Conservation (phyloP, 2,797 vertebrate genomes). For the Dallia pectoralis region DNA sequence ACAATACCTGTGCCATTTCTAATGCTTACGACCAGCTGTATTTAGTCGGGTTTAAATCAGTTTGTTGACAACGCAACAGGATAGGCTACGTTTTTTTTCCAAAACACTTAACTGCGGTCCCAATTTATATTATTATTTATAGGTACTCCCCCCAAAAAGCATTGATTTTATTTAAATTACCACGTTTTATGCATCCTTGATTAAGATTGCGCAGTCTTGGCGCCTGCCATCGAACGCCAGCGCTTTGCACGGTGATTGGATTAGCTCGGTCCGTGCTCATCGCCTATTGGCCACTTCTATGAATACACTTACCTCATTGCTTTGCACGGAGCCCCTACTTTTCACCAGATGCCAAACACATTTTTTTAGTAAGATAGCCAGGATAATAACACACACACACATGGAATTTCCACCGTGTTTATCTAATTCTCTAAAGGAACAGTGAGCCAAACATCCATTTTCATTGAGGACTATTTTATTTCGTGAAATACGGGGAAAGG, state of each 20-base stretch:
- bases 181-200: constrained; percentile 55
- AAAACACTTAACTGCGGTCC: not conserved
- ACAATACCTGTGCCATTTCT: not conserved
- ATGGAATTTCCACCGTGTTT: constrained; percentile 40
- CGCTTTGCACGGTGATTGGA: constrained; percentile 61
- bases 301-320: constrained; percentile 61
- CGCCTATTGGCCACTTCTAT: constrained; percentile 59
- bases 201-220: constrained; percentile 61
- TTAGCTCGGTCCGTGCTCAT: constrained; percentile 15
- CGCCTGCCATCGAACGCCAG: constrained; percentile 42
- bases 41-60: not conserved
- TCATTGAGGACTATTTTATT: constrained; percentile 26
- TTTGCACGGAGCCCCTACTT: constrained; percentile 46
- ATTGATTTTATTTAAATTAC: constrained; percentile 32
- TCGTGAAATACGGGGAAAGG: constrained; percentile 36
- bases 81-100: not conserved
- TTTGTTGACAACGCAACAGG: not conserved
- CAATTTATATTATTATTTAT: constrained; percentile 1
- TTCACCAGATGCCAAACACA: constrained; percentile 61
- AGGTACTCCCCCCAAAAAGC: constrained; percentile 14
- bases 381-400: constrained; percentile 47
- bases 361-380: constrained; percentile 42
- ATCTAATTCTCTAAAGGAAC: constrained; percentile 26
- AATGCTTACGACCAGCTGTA: not conserved
- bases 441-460: constrained; percentile 24